Base-by-base conservation (phyloP, 2,113 vertebrate genomes). In the Heterotilapia buettikoferi region DNA sequence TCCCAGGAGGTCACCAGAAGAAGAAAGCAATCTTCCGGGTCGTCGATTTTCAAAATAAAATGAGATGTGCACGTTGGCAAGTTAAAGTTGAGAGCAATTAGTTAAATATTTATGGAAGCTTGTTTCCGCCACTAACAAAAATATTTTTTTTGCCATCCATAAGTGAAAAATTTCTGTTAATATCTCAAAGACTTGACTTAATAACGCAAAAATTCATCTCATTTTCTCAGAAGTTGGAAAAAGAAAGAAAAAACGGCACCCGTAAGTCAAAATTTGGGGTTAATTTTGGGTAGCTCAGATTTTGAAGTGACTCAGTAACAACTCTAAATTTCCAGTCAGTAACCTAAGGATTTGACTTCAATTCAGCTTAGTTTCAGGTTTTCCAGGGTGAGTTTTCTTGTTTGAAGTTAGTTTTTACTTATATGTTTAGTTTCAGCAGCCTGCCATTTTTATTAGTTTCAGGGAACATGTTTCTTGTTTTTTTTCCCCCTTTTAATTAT, bases 21-120 rank as follows among this genome's bases (percentile, higher is more conserved):
- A 52, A 78, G n/a, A 56, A 82, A 47, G 36, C 16, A 7, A 5
- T 2, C 6, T 90, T 93, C 91, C 91, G 86, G 91, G 86, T 91
- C 3, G 19, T 14, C 7, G 2, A 71, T 88, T 90, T 68, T 91
- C 80, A 91, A 85, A 87, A 81, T 89, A 53, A 78, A 18, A 31
- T 3, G 24, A 2, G 2, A 2, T 13, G 16, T 8, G 73, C 18
- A 1, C 6, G 9, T 78, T 29, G 9, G 24, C 5, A 50, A 50
- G 24, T 47, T 43, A 43, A 71, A 43, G 36, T 71, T 71, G 1
- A 43, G 66, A 43, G 38, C 36, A 43, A 71, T 71, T 21, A n/a
- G 18, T 38, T 38, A 38, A 66, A 38, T 66, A 66, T 68, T 68
- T 8, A 8, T 40, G 36, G n/a, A 68, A 40, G 7, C 63, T 38